A percentile compares a stretch with the other conserved stretches of the same genome.
Conservation (phyloP, 2,113 vertebrate genomes). For the Amazona guildingii region DNA sequence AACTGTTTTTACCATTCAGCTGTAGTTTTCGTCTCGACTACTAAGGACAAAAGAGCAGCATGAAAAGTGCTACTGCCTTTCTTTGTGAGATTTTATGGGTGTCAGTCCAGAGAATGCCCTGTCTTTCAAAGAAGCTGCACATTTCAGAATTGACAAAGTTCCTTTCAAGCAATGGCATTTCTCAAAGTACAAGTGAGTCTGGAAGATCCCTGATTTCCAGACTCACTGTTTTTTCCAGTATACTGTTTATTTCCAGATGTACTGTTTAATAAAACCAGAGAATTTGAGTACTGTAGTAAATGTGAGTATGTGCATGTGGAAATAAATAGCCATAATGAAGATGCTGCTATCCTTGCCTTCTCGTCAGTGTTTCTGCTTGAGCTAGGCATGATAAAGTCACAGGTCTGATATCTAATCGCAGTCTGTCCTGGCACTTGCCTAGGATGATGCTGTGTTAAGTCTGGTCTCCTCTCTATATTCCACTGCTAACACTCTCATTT, state of each 20-base stretch:
- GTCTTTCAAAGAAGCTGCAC: background rate
- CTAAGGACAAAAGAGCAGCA: background rate
- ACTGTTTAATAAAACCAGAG: background rate
- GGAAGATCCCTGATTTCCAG: background rate
- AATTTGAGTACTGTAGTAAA: background rate
- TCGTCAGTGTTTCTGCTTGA: background rate
- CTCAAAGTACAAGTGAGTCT: background rate
- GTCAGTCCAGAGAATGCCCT: background rate
- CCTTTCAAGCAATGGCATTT: background rate
- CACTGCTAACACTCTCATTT: background rate
- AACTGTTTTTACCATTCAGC: background rate
- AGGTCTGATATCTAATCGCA: background rate
- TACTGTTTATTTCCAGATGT: background rate
- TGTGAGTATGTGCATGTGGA: background rate
- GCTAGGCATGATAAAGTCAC: background rate
- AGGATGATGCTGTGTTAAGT: background rate
- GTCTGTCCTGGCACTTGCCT: background rate
- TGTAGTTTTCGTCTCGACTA: background rate
- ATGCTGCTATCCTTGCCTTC: background rate
- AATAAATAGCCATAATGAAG: background rate
- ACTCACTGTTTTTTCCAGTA: background rate
- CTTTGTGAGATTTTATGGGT: background rate
- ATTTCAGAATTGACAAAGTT: slow-evolving; percentile 12
- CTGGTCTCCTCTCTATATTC: background rate
- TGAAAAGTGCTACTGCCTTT: background rate